A percentile compares a stretch with the other conserved stretches of the same genome.
These are phyloP conservation scores for Teleogryllus oceanicus DNA, from an alignment of 2,888 invertebrate genomes.

Conservation along the genomic window DNA sequence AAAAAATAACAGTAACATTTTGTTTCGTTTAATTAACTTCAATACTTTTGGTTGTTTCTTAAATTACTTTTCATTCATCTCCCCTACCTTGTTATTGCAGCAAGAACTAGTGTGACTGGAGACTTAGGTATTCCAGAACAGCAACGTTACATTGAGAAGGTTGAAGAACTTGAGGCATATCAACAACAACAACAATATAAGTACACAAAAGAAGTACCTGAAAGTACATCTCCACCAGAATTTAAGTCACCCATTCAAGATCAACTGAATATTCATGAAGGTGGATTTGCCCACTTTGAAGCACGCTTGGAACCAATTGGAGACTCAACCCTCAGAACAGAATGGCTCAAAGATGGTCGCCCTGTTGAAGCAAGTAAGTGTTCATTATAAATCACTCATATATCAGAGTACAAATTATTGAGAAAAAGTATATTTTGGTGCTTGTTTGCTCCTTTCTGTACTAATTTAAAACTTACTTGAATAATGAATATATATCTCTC, in stretches of 20 bases:
- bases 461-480: too few relatives aligned
- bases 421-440: too few relatives aligned
- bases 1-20: too few relatives aligned
- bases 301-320: slow-evolving; percentile 90
- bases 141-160: slow-evolving; percentile 85
- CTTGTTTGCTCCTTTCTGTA: too few relatives aligned
- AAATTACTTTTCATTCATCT: too few relatives aligned
- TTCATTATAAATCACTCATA: neutral
- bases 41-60: too few relatives aligned
- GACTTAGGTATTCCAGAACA: slow-evolving; percentile 88
- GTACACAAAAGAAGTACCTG: slow-evolving; percentile 74
- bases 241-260: slow-evolving; percentile 87
- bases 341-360: slow-evolving; percentile 89
- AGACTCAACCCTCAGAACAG: slow-evolving; percentile 82
- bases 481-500: too few relatives aligned
- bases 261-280: slow-evolving; percentile 81
- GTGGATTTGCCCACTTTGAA: slow-evolving; percentile 93
- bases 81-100: slow-evolving; percentile 40
- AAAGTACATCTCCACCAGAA: slow-evolving; percentile 75
- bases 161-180: slow-evolving; percentile 86
- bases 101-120: slow-evolving; percentile 77
- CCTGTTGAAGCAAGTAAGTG: slow-evolving; percentile 79
- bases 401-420: neutral
- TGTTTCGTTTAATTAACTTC: too few relatives aligned
- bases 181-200: slow-evolving; percentile 73